Evolutionary conservation across 1,140 invertebrate genomes (phyloP).

Genomic region (Drosophila kikkawai): DNA sequence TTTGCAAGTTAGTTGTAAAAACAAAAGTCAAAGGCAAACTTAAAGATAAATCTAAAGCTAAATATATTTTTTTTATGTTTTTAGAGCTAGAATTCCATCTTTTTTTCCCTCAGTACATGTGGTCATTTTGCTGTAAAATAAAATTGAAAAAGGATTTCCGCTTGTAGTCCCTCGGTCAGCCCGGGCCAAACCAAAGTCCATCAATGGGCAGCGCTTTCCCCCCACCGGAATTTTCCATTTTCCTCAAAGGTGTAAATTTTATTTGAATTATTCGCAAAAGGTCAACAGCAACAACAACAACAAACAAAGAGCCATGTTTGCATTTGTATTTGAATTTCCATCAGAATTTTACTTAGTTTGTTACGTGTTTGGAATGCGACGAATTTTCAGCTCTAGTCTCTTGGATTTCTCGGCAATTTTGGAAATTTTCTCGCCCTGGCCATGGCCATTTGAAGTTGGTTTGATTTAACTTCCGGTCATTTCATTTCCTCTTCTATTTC

Average conservation of each 20-base stretch:
- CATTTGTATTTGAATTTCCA: constrained; percentile 36
- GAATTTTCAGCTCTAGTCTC: constrained; percentile 13
- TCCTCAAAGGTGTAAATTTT: constrained; percentile 76
- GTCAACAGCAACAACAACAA: constrained; percentile 30
- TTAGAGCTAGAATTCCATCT: too few species aligned
- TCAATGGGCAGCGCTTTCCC: constrained; percentile 25
- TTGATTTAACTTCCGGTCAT: constrained; percentile 80
- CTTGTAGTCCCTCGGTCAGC: constrained; percentile 69
- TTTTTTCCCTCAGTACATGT: constrained; percentile 2
- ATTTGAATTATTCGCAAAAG: constrained; percentile 79
- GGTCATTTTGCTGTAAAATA: constrained; percentile 58
- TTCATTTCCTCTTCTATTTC: constrained; percentile 67
- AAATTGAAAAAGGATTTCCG: constrained; percentile 82
- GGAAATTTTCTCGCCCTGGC: constrained; percentile 5
- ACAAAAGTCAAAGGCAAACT: too few species aligned
- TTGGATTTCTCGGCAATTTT: constrained; percentile 38
- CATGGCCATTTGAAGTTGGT: constrained; percentile 64
- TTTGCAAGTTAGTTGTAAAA: too few species aligned
- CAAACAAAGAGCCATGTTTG: constrained; percentile 9
- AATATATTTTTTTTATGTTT: neutral
- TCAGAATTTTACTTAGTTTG: constrained; percentile 55
- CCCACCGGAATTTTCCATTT: constrained; percentile 3
- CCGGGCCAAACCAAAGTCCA: constrained; percentile 54
- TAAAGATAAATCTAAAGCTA: too few species aligned
- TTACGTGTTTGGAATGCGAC: constrained; percentile 40